Percentiles rank a stretch among this genome's conserved stretches.
Evolutionary conservation across 2,797 vertebrate genomes (phyloP).

Genomic region (Hippoglossus hippoglossus): DNA sequence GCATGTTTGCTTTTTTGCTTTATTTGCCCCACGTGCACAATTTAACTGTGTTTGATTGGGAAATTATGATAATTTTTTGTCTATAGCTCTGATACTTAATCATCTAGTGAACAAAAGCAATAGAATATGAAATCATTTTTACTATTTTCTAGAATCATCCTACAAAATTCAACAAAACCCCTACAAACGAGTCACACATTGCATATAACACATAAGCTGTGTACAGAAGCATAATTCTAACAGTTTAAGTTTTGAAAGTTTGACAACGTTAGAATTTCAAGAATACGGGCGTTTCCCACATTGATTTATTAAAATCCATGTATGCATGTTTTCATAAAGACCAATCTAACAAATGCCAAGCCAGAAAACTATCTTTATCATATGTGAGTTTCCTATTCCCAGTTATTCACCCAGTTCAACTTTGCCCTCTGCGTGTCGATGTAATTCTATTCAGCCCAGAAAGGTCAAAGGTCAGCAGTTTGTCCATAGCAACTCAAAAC

Average conservation of each 20-base stretch:
- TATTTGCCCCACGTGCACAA: too few relatives aligned
- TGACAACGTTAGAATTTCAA: too few relatives aligned
- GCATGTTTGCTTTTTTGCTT: too few relatives aligned
- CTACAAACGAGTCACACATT: neutral
- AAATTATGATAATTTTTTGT: too few relatives aligned
- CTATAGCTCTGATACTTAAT: too few relatives aligned
- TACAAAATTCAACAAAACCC: neutral
- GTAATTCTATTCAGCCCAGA: slow-evolving; percentile 33
- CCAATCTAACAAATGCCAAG: too few relatives aligned
- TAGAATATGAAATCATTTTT: too few relatives aligned
- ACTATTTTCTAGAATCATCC: neutral
- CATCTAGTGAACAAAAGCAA: slow-evolving; percentile 6
- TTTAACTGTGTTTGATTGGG: too few relatives aligned
- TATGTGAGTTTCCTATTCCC: neutral
- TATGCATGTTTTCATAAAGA: too few relatives aligned
- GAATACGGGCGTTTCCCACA: neutral
- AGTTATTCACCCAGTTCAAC: slow-evolving; percentile 41
- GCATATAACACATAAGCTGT: neutral
- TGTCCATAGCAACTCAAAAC: slow-evolving; percentile 53
- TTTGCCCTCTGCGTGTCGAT: slow-evolving; percentile 62
- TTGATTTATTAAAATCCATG: too few relatives aligned
- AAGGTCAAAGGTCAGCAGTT: slow-evolving; percentile 73
- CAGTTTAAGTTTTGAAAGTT: too few relatives aligned
- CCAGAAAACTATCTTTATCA: neutral
- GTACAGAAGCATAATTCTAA: neutral